A percentile compares a stretch with the other conserved stretches of the same genome.
These are phyloP conservation scores for Mormoops blainvillei DNA, from an alignment of 2,113 vertebrate species.

Conservation along the genomic window DNA sequence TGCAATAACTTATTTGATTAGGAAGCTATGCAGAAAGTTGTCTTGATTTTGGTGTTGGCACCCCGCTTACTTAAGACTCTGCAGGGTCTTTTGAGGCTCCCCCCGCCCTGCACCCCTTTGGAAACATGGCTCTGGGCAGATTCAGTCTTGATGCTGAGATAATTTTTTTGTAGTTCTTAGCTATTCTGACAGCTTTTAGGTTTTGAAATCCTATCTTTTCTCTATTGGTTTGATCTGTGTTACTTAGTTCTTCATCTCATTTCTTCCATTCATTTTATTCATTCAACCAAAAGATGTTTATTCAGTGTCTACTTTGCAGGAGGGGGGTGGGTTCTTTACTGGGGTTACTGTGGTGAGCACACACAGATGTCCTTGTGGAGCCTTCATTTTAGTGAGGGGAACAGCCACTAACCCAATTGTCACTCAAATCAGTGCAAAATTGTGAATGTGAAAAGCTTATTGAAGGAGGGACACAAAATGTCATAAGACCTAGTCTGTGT, in stretches of 20 bases:
- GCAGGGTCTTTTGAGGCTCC: not conserved
- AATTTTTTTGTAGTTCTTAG: not conserved
- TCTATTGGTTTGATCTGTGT: not conserved
- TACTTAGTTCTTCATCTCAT: not conserved
- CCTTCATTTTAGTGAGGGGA: not conserved
- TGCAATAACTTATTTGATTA: not conserved
- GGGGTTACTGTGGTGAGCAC: not conserved
- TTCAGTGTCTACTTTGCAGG: not conserved
- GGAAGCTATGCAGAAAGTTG: not conserved
- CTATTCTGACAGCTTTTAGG: not conserved
- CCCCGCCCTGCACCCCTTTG: not conserved
- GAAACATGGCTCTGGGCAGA: not conserved
- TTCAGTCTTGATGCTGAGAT: not conserved
- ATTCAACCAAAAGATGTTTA: not conserved
- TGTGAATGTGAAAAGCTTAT: not conserved
- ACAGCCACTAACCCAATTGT: not conserved
- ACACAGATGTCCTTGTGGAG: not conserved
- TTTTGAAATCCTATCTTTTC: conserved; percentile 5
- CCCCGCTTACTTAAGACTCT: not conserved
- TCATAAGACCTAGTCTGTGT: not conserved
- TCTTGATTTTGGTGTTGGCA: not conserved
- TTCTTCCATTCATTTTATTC: not conserved
- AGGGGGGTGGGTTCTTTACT: not conserved
- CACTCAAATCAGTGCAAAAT: not conserved
- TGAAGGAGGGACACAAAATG: not conserved